Evolutionary conservation across 2,888 invertebrate species (phyloP).

Genomic region (Drosophila dives): DNA sequence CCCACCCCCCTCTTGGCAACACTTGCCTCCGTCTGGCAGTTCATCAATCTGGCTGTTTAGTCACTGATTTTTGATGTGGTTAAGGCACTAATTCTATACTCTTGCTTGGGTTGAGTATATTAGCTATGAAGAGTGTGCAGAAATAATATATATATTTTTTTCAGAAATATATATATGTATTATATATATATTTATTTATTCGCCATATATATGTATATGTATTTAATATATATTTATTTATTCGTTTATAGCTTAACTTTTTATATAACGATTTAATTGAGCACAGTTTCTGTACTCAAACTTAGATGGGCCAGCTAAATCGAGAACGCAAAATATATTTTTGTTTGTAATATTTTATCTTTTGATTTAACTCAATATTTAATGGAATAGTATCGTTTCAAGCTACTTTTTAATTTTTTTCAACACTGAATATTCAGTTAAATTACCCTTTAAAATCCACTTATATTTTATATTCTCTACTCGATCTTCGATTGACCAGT

Average conservation of each 20-base stretch:
- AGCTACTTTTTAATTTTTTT: neutral
- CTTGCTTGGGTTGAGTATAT: neutral
- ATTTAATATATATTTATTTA: too few relatives aligned
- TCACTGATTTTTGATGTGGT: constrained; percentile 64
- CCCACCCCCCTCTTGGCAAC: neutral
- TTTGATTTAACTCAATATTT: neutral
- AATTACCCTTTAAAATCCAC: too few relatives aligned
- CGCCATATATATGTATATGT: too few relatives aligned
- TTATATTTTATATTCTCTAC: neutral
- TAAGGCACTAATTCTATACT: constrained; percentile 41
- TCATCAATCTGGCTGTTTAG: constrained; percentile 27
- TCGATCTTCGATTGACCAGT: too few relatives aligned
- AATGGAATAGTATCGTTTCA: neutral
- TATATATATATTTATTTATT: too few relatives aligned
- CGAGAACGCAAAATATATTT: neutral
- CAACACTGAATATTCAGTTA: neutral
- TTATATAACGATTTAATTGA: neutral
- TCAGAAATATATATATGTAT: too few relatives aligned
- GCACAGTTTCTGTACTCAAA: too few relatives aligned
- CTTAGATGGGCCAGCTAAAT: too few relatives aligned
- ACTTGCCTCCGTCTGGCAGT: constrained; percentile 25
- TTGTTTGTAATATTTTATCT: neutral
- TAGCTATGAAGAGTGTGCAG: neutral
- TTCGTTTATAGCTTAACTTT: too few relatives aligned
- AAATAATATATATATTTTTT: neutral